A percentile compares a stretch with the other conserved stretches of the same genome.
phyloP scores from a whole-genome alignment of 2,797 vertebrate genomes.

The Perodicticus potto region DNA sequence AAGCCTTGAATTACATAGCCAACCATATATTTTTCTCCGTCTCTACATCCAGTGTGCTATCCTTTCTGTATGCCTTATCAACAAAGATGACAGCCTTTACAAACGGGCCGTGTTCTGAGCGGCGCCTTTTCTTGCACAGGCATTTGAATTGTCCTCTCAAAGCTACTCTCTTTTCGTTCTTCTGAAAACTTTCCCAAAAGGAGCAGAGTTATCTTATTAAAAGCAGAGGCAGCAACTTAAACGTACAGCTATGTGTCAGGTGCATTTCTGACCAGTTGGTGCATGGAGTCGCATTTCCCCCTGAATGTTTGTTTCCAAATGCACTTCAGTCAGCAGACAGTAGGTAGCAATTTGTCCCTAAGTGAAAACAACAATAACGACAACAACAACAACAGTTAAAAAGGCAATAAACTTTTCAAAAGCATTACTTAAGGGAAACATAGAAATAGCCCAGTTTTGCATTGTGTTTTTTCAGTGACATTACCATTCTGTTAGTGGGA shows the following conservation, averaged over 20 bases:
- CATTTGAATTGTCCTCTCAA: not conserved
- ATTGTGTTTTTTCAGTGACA: not conserved
- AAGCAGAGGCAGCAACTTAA: slow-evolving; percentile 31
- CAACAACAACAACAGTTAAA: not conserved
- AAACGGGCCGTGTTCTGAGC: not conserved
- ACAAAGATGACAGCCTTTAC: slow-evolving; percentile 29
- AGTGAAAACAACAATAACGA: slow-evolving; percentile 20
- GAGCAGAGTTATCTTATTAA: slow-evolving; percentile 21
- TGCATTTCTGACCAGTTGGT: slow-evolving; percentile 30
- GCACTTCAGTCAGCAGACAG: slow-evolving; percentile 5
- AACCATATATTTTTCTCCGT: slow-evolving; percentile 12
- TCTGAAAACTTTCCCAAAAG: slow-evolving; percentile 25
- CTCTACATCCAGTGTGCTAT: not conserved
- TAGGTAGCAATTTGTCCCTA: not conserved
- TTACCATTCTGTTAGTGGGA: not conserved
- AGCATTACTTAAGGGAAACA: slow-evolving; percentile 30
- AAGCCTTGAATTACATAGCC: slow-evolving; percentile 47
- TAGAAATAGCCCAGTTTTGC: slow-evolving; percentile 24
- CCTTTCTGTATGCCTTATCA: slow-evolving; percentile 16
- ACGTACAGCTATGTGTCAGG: not conserved
- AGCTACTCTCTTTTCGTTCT: not conserved
- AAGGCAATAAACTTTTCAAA: slow-evolving; percentile 18
- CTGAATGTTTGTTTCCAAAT: not conserved
- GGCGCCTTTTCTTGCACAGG: not conserved
- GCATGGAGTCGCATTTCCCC: slow-evolving; percentile 35